Percentiles rank a stretch among this genome's conserved stretches.
phyloP scores from a whole-genome alignment of 2,113 vertebrate genomes.

The Gymnogyps californianus region DNA sequence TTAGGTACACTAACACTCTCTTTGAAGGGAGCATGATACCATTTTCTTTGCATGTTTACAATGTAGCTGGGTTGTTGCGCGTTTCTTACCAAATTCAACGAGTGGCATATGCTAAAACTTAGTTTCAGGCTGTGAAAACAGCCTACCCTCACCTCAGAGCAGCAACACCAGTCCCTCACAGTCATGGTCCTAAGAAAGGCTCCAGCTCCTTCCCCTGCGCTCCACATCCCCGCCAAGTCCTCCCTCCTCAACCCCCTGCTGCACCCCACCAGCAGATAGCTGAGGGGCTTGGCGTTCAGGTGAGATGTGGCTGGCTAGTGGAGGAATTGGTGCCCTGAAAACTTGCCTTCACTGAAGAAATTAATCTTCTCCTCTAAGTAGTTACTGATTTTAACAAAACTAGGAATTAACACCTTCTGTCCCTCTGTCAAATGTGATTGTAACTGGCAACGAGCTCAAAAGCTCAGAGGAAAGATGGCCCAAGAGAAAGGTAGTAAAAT shows the following conservation, averaged over 20 bases:
- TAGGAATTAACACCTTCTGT: not conserved
- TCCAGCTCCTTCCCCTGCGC: not conserved
- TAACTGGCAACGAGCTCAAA: not conserved
- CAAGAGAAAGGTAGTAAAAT: not conserved
- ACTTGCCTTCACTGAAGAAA: not conserved
- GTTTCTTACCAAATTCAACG: not conserved
- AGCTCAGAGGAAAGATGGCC: not conserved
- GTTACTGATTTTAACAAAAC: not conserved
- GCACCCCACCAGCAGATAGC: not conserved
- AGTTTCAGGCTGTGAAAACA: not conserved
- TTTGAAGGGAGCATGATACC: not conserved
- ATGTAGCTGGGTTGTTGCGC: not conserved
- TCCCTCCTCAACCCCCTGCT: not conserved
- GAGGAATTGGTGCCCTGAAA: not conserved
- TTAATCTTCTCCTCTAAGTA: not conserved
- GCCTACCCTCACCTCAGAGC: not conserved
- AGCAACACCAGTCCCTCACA: not conserved
- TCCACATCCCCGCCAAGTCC: not conserved
- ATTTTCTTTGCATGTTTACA: not conserved
- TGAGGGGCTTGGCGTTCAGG: not conserved
- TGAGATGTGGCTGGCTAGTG: not conserved
- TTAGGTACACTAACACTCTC: not conserved
- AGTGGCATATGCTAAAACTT: not conserved
- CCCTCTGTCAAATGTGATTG: not conserved
- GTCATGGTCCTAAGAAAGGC: not conserved